Percentiles rank a stretch among this genome's conserved stretches.
phyloP scores from a whole-genome alignment of 2,888 invertebrate species.

The Gortyna flavago region DNA sequence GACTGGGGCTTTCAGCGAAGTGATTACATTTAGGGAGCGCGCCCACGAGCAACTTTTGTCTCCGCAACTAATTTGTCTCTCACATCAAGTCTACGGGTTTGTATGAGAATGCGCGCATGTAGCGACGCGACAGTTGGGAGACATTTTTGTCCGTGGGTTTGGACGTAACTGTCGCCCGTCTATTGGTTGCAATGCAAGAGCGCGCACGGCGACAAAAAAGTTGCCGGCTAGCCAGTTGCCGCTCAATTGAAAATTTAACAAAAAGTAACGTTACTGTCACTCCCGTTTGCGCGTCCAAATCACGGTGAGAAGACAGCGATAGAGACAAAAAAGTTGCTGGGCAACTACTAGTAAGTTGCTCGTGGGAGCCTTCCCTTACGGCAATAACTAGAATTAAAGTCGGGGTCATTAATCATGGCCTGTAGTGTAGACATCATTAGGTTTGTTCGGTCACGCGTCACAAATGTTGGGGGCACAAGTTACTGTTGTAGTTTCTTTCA shows the following conservation, averaged over 20 bases:
- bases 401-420: constrained; percentile 78
- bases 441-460: constrained; percentile 73
- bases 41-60: neutral
- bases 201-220: neutral
- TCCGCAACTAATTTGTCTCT: neutral
- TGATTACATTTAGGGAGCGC: constrained; percentile 75
- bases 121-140: neutral
- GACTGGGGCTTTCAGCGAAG: constrained; percentile 68
- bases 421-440: constrained; percentile 75
- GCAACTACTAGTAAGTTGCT: too few relatives aligned
- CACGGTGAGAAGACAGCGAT: neutral
- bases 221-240: neutral
- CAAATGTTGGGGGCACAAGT: constrained; percentile 38
- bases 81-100: neutral
- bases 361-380: constrained; percentile 50
- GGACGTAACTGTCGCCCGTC: neutral
- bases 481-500: constrained; percentile 28
- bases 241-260: neutral
- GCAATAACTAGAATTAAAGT: constrained; percentile 82
- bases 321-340: neutral
- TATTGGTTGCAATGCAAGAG: too few relatives aligned
- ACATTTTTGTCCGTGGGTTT: neutral
- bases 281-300: neutral
- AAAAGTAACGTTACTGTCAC: neutral
- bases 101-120: neutral